phyloP scores from a whole-genome alignment of 2,888 invertebrate species.

The Neoascia interrupta region DNA sequence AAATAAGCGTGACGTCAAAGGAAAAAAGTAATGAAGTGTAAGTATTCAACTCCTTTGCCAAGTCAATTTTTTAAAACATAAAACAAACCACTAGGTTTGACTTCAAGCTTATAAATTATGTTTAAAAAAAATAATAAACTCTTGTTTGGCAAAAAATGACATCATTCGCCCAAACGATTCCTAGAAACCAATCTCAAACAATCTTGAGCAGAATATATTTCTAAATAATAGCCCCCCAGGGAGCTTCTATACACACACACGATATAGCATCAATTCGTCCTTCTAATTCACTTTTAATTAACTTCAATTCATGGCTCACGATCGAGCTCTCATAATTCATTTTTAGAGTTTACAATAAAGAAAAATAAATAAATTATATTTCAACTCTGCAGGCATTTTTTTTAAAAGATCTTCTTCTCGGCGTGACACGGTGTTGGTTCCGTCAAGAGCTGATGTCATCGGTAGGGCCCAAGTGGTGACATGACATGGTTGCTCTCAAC shows the following conservation, averaged over 20 bases:
- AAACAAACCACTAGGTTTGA: too few relatives aligned
- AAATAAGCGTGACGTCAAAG: too few relatives aligned
- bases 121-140: too few relatives aligned
- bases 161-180: constrained; percentile 30
- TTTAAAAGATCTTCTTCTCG: not conserved
- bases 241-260: too few relatives aligned
- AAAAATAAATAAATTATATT: too few relatives aligned
- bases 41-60: too few relatives aligned
- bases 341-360: constrained; percentile 21
- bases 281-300: constrained; percentile 53
- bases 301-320: constrained; percentile 47
- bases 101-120: too few relatives aligned
- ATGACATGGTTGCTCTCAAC: constrained; percentile 31
- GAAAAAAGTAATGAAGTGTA: too few relatives aligned
- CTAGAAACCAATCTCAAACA: constrained; percentile 20
- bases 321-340: constrained; percentile 33
- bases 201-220: not conserved
- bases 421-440: not conserved
- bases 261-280: too few relatives aligned
- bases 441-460: constrained; percentile 22
- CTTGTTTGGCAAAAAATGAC: too few relatives aligned
- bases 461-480: constrained; percentile 18
- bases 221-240: not conserved
- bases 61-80: too few relatives aligned
- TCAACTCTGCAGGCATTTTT: constrained; percentile 13